Percentiles rank a stretch among this genome's conserved stretches.
These are phyloP conservation scores for Apotomis betuletana DNA, from an alignment of 2,888 invertebrate genomes.

Conservation along the genomic window DNA sequence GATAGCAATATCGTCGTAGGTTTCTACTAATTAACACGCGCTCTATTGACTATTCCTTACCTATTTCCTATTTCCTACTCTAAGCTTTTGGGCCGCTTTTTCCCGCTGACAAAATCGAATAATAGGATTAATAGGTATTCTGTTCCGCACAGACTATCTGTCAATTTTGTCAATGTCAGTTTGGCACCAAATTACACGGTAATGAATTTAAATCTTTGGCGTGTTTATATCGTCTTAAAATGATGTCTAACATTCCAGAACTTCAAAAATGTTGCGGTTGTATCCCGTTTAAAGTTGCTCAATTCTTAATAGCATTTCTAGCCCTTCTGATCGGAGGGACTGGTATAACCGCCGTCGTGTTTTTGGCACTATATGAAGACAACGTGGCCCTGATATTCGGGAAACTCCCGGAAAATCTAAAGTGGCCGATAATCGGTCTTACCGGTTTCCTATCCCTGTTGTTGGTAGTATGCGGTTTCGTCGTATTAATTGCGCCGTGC, in stretches of 20 bases:
- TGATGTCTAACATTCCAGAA: neutral
- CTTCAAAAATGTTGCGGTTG: conserved; percentile 4
- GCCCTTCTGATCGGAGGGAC: conserved; percentile 1
- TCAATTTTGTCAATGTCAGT: conserved; percentile 3
- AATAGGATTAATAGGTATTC: no score
- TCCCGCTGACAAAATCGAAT: no score
- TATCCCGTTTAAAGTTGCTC: neutral
- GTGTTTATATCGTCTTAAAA: neutral
- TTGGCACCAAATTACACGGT: neutral
- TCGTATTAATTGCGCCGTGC: conserved; percentile 9
- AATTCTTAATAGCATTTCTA: conserved; percentile 1
- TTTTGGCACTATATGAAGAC: neutral
- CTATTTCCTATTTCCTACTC: no score
- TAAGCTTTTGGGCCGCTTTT: no score
- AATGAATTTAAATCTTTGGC: conserved; percentile 1
- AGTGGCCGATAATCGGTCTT: conserved; percentile 1
- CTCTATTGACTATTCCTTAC: no score
- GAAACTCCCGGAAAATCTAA: neutral
- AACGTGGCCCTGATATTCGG: neutral
- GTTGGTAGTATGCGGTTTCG: neutral
- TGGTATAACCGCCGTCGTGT: conserved; percentile 1
- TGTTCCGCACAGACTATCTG: no score
- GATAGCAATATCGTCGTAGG: no score
- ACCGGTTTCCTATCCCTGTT: neutral
- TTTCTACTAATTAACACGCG: no score